Base-by-base conservation (phyloP, 1,140 invertebrate species). In the Wasmannia auropunctata region DNA sequence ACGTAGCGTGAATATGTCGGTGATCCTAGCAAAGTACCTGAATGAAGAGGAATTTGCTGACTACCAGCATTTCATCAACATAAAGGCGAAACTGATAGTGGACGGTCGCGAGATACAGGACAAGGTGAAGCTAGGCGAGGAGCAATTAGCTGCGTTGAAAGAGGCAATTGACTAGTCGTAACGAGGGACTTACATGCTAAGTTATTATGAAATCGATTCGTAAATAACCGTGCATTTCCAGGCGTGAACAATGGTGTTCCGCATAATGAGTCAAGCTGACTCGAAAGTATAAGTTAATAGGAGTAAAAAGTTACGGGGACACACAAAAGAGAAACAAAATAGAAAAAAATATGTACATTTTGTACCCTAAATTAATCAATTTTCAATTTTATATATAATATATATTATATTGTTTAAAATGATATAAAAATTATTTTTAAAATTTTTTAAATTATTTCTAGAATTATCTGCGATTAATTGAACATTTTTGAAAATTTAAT, bases 11-110 rank as follows among this genome's bases (percentile, higher is more conserved):
- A 97, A 96, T 92, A 97, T 99, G 14, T 96, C 97, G 8, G 96
- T 96, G 43, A 96, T 98, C 80, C 95, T 99, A 60, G 96, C 96
- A 74, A 97, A 98, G 93, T 97, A 98, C 94, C 95, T 99, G 76
- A 96, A 96, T 81, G 95, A 96, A 19, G 97, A 97, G 69, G 97
- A 98, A 91, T 98, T 97, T 93, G 96, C 97, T 31, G 98, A 98
- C 91, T 98, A 98, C 92, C 97, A 98, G 90, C 97, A 98, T 93
- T 98, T 98, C 93, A 97, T 98, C 90, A 98, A 97, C 91, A 98
- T 98, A 97, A 98, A 98, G 96, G 97, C 97, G n/a, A 98, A 98
- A 95, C 95, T 98, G 63, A 97, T 98, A 88, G 97, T 98, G 93
- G 98, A 98, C 93, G 96, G 97, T 76, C 96, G 98, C 88, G 98